Conservation (phyloP, 2,113 vertebrate species). For the Dendropsophus ebraccatus region DNA sequence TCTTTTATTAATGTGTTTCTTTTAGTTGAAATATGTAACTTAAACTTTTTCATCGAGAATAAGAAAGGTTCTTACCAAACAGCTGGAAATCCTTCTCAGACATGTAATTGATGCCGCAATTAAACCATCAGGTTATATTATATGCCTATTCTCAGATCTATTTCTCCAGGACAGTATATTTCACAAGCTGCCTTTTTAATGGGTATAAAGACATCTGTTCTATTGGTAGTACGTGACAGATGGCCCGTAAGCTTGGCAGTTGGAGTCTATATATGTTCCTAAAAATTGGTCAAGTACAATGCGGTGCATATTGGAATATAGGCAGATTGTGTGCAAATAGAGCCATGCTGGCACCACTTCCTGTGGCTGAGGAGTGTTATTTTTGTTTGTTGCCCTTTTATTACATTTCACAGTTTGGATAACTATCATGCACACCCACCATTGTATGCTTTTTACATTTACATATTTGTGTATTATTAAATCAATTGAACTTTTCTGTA, state of each 20-base stretch:
- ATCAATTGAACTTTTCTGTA: neutral
- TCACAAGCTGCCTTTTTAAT: neutral
- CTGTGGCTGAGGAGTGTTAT: neutral
- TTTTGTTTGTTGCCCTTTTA: neutral
- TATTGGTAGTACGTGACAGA: constrained; percentile 26
- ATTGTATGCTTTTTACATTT: neutral
- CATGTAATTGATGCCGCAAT: neutral
- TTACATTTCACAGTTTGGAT: neutral
- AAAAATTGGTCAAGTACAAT: constrained; percentile 8
- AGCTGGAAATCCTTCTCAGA: neutral
- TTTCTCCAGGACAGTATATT: neutral
- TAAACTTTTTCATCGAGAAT: neutral
- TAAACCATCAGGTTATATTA: neutral
- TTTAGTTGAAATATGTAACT: neutral
- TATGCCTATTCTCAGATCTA: neutral
- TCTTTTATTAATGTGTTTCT: neutral
- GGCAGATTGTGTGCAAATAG: constrained; percentile 39
- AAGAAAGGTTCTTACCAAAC: neutral
- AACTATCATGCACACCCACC: neutral
- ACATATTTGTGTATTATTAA: neutral
- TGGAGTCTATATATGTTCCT: constrained; percentile 32
- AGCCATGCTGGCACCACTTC: neutral
- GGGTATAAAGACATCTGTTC: constrained; percentile 24
- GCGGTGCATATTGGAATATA: neutral
- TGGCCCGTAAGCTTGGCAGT: constrained; percentile 21